Conservation (phyloP, 2,113 vertebrate species). For the Phalacrocorax brasilianus region DNA sequence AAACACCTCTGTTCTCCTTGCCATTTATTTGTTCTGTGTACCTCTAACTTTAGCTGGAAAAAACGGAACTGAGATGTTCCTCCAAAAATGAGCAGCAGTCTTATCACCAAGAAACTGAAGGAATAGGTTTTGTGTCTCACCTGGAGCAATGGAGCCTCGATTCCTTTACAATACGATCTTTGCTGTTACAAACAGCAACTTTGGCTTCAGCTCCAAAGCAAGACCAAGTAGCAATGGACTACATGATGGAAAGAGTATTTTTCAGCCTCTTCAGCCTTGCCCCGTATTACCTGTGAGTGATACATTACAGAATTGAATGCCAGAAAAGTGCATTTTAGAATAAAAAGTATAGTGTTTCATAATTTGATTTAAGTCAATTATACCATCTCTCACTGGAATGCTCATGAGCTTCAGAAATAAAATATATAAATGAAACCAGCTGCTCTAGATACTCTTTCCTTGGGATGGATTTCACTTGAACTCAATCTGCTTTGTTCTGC, state of each 20-base stretch:
- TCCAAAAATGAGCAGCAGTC: slow-evolving; percentile 1
- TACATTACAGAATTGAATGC: slow-evolving; percentile 62
- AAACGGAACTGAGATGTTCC: not conserved
- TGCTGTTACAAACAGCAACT: not conserved
- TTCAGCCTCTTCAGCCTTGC: not conserved
- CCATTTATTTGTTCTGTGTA: not conserved
- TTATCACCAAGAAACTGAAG: not conserved
- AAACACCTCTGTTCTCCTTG: slow-evolving; percentile 30
- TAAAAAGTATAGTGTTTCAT: slow-evolving; percentile 80
- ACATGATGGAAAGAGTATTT: not conserved
- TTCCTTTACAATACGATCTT: not conserved
- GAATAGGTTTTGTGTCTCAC: slow-evolving; percentile 6
- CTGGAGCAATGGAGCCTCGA: not conserved
- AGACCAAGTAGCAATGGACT: not conserved
- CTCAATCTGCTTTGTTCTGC: slow-evolving; percentile 63
- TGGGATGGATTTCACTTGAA: slow-evolving; percentile 75
- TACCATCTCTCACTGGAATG: slow-evolving; percentile 78
- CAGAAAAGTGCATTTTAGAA: slow-evolving; percentile 73
- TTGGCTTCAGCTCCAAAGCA: not conserved
- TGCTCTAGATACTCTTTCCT: slow-evolving; percentile 73
- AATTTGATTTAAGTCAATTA: slow-evolving; percentile 88
- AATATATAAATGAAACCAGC: slow-evolving; percentile 83
- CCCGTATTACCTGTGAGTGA: slow-evolving; percentile 70
- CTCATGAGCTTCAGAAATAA: slow-evolving; percentile 80
- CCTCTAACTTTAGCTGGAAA: slow-evolving; percentile 28